Percentiles rank a stretch among this genome's conserved stretches.
Conservation (phyloP, 2,888 invertebrate genomes). For the Phengaris alcon region DNA sequence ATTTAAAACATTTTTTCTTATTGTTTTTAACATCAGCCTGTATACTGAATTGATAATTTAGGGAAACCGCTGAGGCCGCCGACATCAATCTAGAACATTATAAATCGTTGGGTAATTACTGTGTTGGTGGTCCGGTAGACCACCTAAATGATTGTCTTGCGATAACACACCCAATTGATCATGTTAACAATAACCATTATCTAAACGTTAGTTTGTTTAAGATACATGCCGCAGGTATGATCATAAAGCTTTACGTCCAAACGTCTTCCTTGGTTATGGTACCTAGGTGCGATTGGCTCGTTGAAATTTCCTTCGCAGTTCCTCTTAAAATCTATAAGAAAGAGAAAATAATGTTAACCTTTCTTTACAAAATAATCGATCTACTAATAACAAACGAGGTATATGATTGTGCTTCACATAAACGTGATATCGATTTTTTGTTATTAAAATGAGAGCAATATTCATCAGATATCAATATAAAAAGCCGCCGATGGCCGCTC, state of each 20-base stretch:
- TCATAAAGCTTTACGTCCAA: background rate
- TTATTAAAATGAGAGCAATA: conserved; percentile 74
- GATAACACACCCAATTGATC: conserved; percentile 49
- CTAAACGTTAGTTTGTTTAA: conserved; percentile 10
- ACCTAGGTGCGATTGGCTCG: too few relatives aligned
- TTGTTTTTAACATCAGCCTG: conserved; percentile 33
- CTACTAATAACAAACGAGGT: conserved; percentile 41
- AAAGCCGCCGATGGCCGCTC: conserved; percentile 68
- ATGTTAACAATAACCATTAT: conserved; percentile 35
- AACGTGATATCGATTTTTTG: conserved; percentile 61
- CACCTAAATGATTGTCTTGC: conserved; percentile 54
- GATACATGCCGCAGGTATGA: conserved; percentile 1
- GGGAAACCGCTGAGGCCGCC: conserved; percentile 35
- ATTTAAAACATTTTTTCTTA: background rate
- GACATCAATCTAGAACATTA: conserved; percentile 49
- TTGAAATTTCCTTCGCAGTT: too few relatives aligned
- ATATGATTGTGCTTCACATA: conserved; percentile 42
- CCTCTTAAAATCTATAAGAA: too few relatives aligned
- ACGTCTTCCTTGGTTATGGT: too few relatives aligned
- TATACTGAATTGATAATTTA: conserved; percentile 37
- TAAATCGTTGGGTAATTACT: conserved; percentile 64
- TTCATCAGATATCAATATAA: conserved; percentile 76
- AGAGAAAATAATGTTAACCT: background rate
- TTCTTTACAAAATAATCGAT: conserved; percentile 9
- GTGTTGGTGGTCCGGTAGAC: conserved; percentile 60